Conservation (phyloP, 2,888 invertebrate genomes). For the Scrobipalpa atriplicella region DNA sequence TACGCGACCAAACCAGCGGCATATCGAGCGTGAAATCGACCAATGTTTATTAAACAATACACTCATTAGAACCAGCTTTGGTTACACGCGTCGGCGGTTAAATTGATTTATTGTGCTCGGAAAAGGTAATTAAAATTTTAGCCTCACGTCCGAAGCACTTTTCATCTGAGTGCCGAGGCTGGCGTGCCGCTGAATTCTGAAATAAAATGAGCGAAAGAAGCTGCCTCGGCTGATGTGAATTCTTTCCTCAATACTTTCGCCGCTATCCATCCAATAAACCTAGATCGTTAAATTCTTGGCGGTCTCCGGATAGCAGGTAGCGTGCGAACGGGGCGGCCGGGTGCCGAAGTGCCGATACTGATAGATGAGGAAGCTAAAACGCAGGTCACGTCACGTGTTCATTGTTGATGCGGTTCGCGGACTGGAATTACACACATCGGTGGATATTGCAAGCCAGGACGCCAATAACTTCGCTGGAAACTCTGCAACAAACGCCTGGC, state of each 20-base stretch:
- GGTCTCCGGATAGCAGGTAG: slow-evolving; percentile 12
- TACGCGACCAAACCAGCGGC: background rate
- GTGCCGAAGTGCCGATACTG: slow-evolving; percentile 10
- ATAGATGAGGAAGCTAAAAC: slow-evolving; percentile 12
- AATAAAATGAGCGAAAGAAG: slow-evolving; percentile 4
- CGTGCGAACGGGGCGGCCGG: slow-evolving; percentile 8
- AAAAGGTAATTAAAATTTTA: background rate
- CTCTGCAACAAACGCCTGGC: background rate
- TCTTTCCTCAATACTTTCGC: slow-evolving; percentile 20
- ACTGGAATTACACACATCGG: slow-evolving; percentile 29
- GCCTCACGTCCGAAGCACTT: slow-evolving; percentile 10
- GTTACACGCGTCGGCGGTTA: background rate
- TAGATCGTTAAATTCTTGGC: slow-evolving; percentile 25
- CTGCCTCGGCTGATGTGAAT: slow-evolving; percentile 13
- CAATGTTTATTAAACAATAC: slow-evolving; percentile 30
- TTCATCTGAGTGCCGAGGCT: background rate
- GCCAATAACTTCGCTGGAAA: background rate
- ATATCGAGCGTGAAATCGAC: slow-evolving; percentile 29
- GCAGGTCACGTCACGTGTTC: slow-evolving; percentile 31
- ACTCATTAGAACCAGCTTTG: slow-evolving; percentile 11
- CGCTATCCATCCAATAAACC: slow-evolving; percentile 20
- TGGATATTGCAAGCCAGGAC: slow-evolving; percentile 20
- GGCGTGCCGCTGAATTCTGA: background rate
- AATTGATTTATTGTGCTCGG: background rate
- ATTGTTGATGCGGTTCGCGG: slow-evolving; percentile 28